A percentile compares a stretch with the other conserved stretches of the same genome.
phyloP scores from a whole-genome alignment of 2,113 vertebrate genomes.

The Ictalurus punctatus region DNA sequence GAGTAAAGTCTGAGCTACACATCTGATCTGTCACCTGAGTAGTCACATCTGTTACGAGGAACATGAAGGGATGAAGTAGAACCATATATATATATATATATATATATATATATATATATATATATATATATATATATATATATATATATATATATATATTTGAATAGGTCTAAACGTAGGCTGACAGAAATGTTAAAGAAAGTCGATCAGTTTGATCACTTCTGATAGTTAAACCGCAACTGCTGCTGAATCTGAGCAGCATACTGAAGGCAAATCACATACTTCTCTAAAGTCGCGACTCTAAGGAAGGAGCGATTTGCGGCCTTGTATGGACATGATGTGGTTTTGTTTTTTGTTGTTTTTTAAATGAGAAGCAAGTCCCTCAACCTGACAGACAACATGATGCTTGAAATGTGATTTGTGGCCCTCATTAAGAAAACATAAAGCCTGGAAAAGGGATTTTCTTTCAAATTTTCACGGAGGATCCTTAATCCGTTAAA shows the following conservation, averaged over 20 bases:
- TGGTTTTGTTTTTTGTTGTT: not conserved
- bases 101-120: not conserved
- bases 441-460: not conserved
- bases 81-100: not conserved
- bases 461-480: not conserved
- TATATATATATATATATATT: not conserved
- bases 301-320: constrained; percentile 15
- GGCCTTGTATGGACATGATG: not conserved
- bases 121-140: not conserved
- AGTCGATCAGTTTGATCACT: not conserved
- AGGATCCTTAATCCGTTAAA: not conserved
- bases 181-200: not conserved
- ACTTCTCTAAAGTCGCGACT: not conserved
- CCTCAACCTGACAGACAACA: not conserved
- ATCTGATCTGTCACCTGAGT: not conserved
- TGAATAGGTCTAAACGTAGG: not conserved
- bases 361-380: not conserved
- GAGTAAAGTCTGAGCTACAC: not conserved
- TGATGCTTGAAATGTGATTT: constrained; percentile 20
- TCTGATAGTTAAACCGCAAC: not conserved
- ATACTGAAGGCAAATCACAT: not conserved
- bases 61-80: not conserved
- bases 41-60: not conserved
- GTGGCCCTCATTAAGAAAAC: not conserved
- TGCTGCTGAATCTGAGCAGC: not conserved